Percentiles rank a stretch among this genome's conserved stretches.
Conservation (phyloP, 2,113 vertebrate genomes). For the Scatophagus argus region DNA sequence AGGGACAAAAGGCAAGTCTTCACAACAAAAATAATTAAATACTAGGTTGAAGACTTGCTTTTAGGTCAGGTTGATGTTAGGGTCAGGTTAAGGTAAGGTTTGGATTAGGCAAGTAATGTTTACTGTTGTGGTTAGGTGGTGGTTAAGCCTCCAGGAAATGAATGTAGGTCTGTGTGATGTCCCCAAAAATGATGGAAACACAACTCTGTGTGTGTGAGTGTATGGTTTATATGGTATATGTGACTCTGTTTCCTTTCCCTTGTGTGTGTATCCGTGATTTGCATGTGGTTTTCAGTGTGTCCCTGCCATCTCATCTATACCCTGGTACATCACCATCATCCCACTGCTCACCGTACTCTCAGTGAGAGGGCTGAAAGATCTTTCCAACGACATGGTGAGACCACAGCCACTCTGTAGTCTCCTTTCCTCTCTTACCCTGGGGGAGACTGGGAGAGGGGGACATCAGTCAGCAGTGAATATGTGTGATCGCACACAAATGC, state of each 20-base stretch:
- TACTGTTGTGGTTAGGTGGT: too few relatives aligned
- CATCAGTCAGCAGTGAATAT: not conserved
- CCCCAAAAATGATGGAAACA: too few relatives aligned
- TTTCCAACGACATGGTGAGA: constrained; percentile 91
- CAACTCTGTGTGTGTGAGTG: too few relatives aligned
- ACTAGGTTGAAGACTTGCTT: too few relatives aligned
- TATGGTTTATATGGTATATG: not conserved
- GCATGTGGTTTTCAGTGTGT: constrained; percentile 80
- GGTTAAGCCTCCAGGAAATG: too few relatives aligned
- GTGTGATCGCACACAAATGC: constrained; percentile 7
- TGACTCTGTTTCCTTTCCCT: not conserved
- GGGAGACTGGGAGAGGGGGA: not conserved
- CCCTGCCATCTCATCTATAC: constrained; percentile 90
- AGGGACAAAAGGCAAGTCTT: too few relatives aligned
- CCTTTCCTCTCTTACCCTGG: too few relatives aligned
- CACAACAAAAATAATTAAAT: too few relatives aligned
- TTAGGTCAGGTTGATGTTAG: too few relatives aligned
- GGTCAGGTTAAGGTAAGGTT: too few relatives aligned
- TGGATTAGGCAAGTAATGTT: too few relatives aligned
- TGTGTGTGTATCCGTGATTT: constrained; percentile 5
- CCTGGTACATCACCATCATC: constrained; percentile 90
- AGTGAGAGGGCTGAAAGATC: constrained; percentile 88
- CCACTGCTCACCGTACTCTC: constrained; percentile 86
- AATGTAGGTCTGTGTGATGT: too few relatives aligned
- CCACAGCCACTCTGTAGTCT: not conserved